Evolutionary conservation across 2,888 invertebrate species (phyloP), one percentile per base, ranked within the genome.

Genomic region (Mantis religiosa): DNA sequence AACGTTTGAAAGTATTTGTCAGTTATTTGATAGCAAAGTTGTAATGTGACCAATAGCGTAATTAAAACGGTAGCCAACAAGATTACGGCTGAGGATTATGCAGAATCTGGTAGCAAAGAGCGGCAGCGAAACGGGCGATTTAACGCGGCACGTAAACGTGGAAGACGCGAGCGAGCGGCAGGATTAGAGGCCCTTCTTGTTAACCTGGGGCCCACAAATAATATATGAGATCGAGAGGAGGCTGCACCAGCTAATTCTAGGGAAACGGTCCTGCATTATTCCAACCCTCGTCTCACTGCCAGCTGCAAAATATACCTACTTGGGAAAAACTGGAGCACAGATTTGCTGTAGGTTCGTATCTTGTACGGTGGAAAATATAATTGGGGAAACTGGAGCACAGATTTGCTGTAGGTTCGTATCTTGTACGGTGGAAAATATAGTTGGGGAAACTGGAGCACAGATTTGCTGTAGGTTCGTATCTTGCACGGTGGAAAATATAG

Each of bases 221-320:
- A 90, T 90, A 89, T 81, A 90, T 89, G 89, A 89, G 86, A 83
- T 86, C 28, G 87, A 87, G 84, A 84, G 87, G 28, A n/a, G 20
- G 28, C 30, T 27, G 20, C 15, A n/a, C 3, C 4, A 47, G 83
- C 87, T 89, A 89, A 86, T 89, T 89, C 89, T 82, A 88, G 54
- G 88, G 87, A 87, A 89, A 88, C 81, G 71, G 71, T 82, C 2
- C 71, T 90, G 83, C 84, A 90, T 89, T 89, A 90, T 90, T 90
- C 90, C 89, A 85, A 15, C 34, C 85, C 86, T 82, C 89, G n/a
- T n/a, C n/a, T n/a, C n/a, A n/a, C 20, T 54, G 54, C 15, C 54
- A 54, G 54, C 15, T 54, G 54, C 2, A 54, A 54, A 54, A 54
- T 30, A 30, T 30, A 30, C 30, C 30, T 30, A 3, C 14, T 15